A percentile compares a stretch with the other conserved stretches of the same genome.
Evolutionary conservation across 37 sponge, comb jelly and placozoan genomes (phyloP).

Genomic region (Corticium candelabrum): DNA sequence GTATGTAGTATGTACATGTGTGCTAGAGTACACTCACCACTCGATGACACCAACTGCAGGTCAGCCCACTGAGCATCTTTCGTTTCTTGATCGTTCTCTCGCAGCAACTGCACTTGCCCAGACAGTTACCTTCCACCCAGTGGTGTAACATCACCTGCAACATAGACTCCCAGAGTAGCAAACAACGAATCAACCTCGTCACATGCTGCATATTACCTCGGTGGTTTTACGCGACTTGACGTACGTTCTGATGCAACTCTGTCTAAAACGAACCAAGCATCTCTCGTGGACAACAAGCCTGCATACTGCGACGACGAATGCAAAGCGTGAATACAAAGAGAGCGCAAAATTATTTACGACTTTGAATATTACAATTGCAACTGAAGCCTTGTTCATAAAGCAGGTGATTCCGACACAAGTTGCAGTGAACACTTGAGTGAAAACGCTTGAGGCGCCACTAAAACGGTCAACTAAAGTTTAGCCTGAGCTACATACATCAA

Average conservation of each 20-base stretch:
- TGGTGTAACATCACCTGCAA: constrained; percentile 12
- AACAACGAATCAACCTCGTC: background rate
- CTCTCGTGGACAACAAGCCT: constrained; percentile 6
- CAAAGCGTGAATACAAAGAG: background rate
- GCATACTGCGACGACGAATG: constrained; percentile 6
- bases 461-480: no score
- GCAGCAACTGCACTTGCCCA: constrained; percentile 10
- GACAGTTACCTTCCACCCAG: constrained; percentile 13
- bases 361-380: constrained; percentile 1
- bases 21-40: no score
- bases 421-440: background rate
- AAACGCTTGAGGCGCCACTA: constrained; percentile 17
- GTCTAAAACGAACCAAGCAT: background rate
- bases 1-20: background rate
- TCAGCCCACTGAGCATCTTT: constrained; percentile 6
- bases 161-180: no score
- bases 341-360: background rate
- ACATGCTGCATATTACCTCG: background rate
- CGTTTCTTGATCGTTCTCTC: background rate
- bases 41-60: constrained; percentile 14
- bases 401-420: constrained; percentile 11
- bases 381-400: constrained; percentile 8
- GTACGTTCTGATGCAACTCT: background rate
- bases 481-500: background rate
- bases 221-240: background rate